These are phyloP conservation scores for Saccopteryx bilineata DNA, from an alignment of 2,113 vertebrate species.

Conservation along the genomic window DNA sequence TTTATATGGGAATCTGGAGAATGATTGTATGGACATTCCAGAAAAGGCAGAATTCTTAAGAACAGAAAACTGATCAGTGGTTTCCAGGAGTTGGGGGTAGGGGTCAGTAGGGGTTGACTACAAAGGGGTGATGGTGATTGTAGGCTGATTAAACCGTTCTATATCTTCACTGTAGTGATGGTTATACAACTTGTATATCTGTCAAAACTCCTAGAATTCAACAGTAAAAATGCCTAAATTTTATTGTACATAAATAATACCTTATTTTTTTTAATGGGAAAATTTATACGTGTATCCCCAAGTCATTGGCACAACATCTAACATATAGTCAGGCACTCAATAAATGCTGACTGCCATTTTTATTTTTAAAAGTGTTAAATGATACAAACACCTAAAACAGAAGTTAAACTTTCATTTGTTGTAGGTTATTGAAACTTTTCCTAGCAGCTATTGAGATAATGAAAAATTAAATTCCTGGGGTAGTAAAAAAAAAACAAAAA, in stretches of 20 bases:
- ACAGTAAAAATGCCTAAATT: background rate
- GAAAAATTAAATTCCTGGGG: background rate
- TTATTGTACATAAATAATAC: background rate
- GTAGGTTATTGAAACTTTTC: background rate
- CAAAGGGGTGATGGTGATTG: background rate
- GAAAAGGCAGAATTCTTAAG: background rate
- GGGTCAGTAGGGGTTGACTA: background rate
- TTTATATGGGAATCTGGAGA: background rate
- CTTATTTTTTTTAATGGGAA: background rate
- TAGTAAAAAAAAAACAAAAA: background rate
- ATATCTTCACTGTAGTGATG: background rate
- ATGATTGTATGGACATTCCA: background rate
- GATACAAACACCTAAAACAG: background rate
- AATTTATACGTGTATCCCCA: fast-evolving
- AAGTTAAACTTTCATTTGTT: constrained; percentile 13
- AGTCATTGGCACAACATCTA: background rate
- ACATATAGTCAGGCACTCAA: background rate
- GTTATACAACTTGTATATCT: background rate
- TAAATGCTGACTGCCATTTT: background rate
- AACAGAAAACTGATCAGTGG: background rate
- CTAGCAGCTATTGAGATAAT: background rate
- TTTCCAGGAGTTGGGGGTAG: background rate
- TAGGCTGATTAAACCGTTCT: background rate
- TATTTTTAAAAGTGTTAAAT: constrained; percentile 4
- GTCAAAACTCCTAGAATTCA: background rate